phyloP scores from a whole-genome alignment of 2,888 invertebrate species.

The Epirrita christyi region DNA sequence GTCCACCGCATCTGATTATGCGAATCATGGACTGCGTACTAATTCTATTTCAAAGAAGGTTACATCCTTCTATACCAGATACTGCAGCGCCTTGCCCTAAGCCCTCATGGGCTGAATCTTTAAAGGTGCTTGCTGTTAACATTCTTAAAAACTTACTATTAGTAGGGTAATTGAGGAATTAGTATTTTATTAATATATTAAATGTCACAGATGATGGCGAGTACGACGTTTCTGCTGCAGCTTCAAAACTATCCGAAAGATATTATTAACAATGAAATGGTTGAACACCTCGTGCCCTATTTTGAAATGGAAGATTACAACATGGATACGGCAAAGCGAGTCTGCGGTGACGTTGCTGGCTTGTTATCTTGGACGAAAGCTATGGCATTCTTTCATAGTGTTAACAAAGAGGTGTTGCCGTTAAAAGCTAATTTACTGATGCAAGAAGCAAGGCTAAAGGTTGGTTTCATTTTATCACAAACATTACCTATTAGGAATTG shows the following conservation, averaged over 20 bases:
- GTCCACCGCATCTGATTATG: constrained; percentile 98
- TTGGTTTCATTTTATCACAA: constrained; percentile 28
- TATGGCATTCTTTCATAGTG: constrained; percentile 97
- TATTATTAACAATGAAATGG: constrained; percentile 98
- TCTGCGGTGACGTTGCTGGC: constrained; percentile 98
- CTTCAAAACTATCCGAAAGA: constrained; percentile 98
- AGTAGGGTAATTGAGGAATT: no score
- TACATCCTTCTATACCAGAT: constrained; percentile 93
- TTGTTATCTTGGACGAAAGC: constrained; percentile 98
- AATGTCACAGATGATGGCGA: constrained; percentile 93
- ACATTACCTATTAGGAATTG: background rate
- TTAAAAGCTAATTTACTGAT: constrained; percentile 95
- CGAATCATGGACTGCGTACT: constrained; percentile 98
- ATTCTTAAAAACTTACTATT: constrained; percentile 29
- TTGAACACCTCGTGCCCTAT: constrained; percentile 95
- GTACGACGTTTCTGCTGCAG: constrained; percentile 95
- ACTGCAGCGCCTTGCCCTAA: constrained; percentile 93
- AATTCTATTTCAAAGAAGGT: constrained; percentile 94
- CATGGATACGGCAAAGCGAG: constrained; percentile 97
- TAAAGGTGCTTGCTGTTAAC: constrained; percentile 85
- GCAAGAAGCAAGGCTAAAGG: constrained; percentile 95
- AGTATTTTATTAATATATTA: no score
- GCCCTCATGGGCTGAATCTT: constrained; percentile 98
- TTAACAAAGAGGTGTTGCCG: constrained; percentile 98
- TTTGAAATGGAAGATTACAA: constrained; percentile 98